Evolutionary conservation across 1,140 invertebrate genomes (phyloP).

Genomic region (Globodera ellingtonae): DNA sequence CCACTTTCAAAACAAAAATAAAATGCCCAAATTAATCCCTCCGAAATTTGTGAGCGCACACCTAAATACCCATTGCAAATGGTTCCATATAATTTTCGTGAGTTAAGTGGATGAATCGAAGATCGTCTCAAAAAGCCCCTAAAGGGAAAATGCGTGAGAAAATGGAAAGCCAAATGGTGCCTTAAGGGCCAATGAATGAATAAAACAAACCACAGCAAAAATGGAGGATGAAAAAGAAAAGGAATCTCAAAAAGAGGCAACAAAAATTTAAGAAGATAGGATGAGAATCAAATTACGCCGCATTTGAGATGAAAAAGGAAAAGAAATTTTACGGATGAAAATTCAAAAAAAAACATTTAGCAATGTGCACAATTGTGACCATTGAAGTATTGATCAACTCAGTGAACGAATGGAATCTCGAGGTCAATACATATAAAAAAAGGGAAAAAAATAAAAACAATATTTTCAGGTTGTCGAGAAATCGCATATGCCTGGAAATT

Average conservation of each 20-base stretch:
- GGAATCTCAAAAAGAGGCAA: no score
- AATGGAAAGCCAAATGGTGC: no score
- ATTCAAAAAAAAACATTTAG: conserved; percentile 15
- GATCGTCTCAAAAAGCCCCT: neutral
- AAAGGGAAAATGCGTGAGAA: neutral
- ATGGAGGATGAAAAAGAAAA: no score
- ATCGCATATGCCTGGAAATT: conserved; percentile 34
- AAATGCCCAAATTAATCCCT: conserved; percentile 16
- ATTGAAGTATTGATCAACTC: conserved; percentile 56
- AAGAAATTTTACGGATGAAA: neutral
- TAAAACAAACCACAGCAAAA: no score
- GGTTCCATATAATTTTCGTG: no score
- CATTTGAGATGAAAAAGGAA: no score
- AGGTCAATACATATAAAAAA: conserved; percentile 8
- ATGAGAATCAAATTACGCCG: no score
- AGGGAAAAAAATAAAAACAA: neutral
- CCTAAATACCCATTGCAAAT: neutral
- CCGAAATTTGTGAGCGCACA: neutral
- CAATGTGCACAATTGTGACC: conserved; percentile 39
- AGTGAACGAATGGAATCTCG: conserved; percentile 57
- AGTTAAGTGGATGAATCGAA: no score
- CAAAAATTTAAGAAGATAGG: no score
- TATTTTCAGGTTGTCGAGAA: conserved; percentile 30
- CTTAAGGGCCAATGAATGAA: no score
- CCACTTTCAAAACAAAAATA: no score